Evolutionary conservation across 1,140 invertebrate genomes (phyloP), one percentile per base, ranked within the genome.

Genomic region (Dendroctonus ponderosae): DNA sequence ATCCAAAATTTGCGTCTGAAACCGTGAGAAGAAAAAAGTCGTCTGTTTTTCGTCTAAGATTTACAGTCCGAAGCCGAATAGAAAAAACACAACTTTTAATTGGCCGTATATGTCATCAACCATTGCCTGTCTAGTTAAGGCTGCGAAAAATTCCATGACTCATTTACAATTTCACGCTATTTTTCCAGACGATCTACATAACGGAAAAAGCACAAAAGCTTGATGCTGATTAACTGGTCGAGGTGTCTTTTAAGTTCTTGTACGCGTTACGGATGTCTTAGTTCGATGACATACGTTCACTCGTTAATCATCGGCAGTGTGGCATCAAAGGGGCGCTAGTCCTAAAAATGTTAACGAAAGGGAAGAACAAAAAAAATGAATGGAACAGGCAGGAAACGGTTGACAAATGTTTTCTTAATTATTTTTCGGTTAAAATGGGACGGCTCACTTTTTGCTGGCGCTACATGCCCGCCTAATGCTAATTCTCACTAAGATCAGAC

Each of bases 361-460:
- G 54, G 52, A 58, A 50, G 53, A 44, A 38, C 7, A 40, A 57
- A 50, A 40, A 50, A 65, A 14, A 12, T 9, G 14, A 37, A 26
- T 6, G 14, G 53, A 49, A 14, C 12, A 51, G n/a, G n/a, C 66
- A 64, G 66, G 66, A 68, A 70, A 48, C 66, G 58, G 41, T 51
- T 58, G 66, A 68, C 69, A 68, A 70, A 68, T 59, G 59, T 54
- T 68, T 58, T 62, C 69, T 70, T 70, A 70, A 70, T 70, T 68
- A 70, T 70, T 68, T 67, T 70, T 63, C 67, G 61, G 61, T 62
- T 62, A 62, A 61, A 61, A 49, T 56, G 53, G 15, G 58, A 48
- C 58, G 58, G 39, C 15, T 7, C 42, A 60, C 7, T 60, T 60
- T 60, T 42, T 39, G 40, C 15, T 39, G 38, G 37, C 53, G 38